These are phyloP conservation scores for Leptopilina myrica DNA, from an alignment of 2,888 invertebrate genomes.

Conservation along the genomic window DNA sequence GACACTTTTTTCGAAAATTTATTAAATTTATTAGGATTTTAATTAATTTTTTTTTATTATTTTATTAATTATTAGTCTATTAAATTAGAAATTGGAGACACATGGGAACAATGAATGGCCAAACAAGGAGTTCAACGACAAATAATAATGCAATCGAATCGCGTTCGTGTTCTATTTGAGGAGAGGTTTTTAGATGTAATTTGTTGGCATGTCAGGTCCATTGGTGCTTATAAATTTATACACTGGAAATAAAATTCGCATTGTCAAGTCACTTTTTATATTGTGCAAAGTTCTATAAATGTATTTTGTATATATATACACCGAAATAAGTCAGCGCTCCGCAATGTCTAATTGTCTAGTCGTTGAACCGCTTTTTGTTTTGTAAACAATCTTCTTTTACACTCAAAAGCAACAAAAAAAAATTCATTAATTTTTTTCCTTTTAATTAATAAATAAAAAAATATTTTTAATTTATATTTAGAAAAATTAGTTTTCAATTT, in stretches of 20 bases:
- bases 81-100: background rate
- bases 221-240: conserved; percentile 9
- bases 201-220: conserved; percentile 15
- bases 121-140: conserved; percentile 6
- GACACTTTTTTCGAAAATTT: too few relatives aligned
- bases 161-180: conserved; percentile 9
- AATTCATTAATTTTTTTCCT: too few relatives aligned
- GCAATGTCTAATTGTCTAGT: background rate
- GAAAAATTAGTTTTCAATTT: too few relatives aligned
- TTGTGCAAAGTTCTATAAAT: background rate
- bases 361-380: background rate
- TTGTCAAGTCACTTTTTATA: conserved; percentile 4
- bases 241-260: conserved; percentile 3
- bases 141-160: conserved; percentile 1
- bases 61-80: background rate
- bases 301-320: background rate
- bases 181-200: conserved; percentile 1
- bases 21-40: too few relatives aligned
- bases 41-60: too few relatives aligned
- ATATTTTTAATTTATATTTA: too few relatives aligned
- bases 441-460: too few relatives aligned
- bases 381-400: background rate
- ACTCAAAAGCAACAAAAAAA: too few relatives aligned
- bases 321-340: background rate
- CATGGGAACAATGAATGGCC: background rate